Evolutionary conservation across 2,797 vertebrate species (phyloP), one percentile per base, ranked within the genome.

Genomic region (Mus minutoides): DNA sequence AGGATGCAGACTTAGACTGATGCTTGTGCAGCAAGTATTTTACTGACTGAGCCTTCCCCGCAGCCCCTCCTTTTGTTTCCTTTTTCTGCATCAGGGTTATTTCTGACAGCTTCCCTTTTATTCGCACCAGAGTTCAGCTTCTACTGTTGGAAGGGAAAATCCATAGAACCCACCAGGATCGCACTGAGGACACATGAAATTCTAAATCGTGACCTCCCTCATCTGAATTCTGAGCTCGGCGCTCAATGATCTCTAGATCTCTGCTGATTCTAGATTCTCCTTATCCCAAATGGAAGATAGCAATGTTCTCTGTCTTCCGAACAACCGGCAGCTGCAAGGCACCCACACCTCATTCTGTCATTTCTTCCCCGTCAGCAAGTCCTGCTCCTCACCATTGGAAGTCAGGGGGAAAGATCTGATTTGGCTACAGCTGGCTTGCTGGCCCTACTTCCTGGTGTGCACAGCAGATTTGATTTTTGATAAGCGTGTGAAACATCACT

Each of bases 391-490:
- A 62, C 88, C 71, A 31, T 12, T 94, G 94, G 86, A 93, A 92
- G 71, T 91, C 73, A 95, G 94, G 91, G 94, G 52, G 83, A 77
- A 83, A 95, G 89, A 90, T 94, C 86, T 60, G 92, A 92, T 94
- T 96, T 1, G 12, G 93, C 91, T 91, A 77, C 88, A 97, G 94
- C 92, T 94, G 96, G 86, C 56, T 96, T 96, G 34, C 96, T 73
- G 88, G 94, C 92, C 56, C 91, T 54, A 13, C 16, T 79, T 93
- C 67, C 91, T 92, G 80, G 77, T 90, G 43, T 73, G 76, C 94
- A 52, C 75, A 96, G 97, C 96, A 97, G 96, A 96, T 96, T 22
- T 90, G 58, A 91, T 21, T 43, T 77, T 46, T 2, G 93, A 96
- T 92, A 96, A 94, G 69, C 21, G 54, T 84, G 80, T 89, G 43